Base-by-base conservation (phyloP, 2,113 vertebrate species). In the Ardeotis arabs region DNA sequence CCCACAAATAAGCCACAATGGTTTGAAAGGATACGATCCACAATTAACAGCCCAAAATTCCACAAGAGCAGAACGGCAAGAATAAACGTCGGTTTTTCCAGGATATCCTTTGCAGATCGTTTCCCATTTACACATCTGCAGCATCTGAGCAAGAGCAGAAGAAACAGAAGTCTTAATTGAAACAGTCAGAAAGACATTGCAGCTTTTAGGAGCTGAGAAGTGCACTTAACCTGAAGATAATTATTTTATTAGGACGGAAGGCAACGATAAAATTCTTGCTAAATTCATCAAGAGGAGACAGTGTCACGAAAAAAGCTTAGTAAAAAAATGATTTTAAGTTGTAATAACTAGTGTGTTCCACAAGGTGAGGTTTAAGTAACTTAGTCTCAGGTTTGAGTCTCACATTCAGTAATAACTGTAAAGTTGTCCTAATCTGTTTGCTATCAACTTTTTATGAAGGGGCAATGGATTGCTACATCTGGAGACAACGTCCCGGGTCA, bases 31-130 rank as follows among this genome's bases (percentile, higher is more conserved):
- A 99, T 99, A 99, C 99, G 99, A 96, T 99, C 99, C 75, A 99
- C 98, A 90, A 99, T 96, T 81, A 99, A 96, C 77, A 99, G 97
- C 24, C 99, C 99, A 27, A 99, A 99, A 97, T 99, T 99, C 98
- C 99, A 99, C 56, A 99, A 92, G 31, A 99, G 98, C 76, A 99
- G 98, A 14, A 98, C 98, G 0, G 99, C 98, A 37, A 99, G 97
- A 95, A 99, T 96, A 87, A 99, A 99, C 9, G 97, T 90, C 8
- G 99, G 99, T 56, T 97, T 99, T 76, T 95, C 98, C 81, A 98
- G 79, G 33, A 98, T 52, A 31, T 99, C 98, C 94, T 97, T 99
- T n/a, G 97, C 81, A 16, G 97, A 93, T 94, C 98, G 98, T 79
- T 97, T 98, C 14, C 97, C 98, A 91, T 95, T 97, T 63, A 99